These are phyloP conservation scores for Rousettus leschenaultii DNA, from an alignment of 2,113 vertebrate species.

Conservation along the genomic window DNA sequence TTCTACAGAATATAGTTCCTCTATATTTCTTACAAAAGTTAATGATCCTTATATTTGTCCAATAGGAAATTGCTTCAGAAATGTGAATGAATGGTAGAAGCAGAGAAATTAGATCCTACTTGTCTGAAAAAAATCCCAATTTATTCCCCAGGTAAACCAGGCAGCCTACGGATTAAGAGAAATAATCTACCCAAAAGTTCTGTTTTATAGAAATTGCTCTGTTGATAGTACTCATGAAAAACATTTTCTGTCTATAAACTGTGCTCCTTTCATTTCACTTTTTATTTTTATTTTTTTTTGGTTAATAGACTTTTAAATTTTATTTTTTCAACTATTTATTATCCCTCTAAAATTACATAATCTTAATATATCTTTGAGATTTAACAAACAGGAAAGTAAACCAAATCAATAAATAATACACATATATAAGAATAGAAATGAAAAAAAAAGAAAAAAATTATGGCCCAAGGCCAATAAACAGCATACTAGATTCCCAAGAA, in stretches of 20 bases:
- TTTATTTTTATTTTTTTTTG: neutral
- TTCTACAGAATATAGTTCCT: neutral
- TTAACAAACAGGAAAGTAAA: neutral
- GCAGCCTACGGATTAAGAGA: neutral
- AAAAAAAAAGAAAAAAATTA: neutral
- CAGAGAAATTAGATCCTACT: neutral
- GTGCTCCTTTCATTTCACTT: neutral
- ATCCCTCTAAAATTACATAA: neutral
- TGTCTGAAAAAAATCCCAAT: neutral
- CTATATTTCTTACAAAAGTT: neutral
- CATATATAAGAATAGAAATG: neutral
- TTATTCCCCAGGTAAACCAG: neutral
- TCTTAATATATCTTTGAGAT: neutral
- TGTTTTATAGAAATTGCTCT: neutral
- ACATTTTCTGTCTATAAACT: neutral
- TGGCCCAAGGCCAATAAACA: neutral
- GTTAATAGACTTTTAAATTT: neutral
- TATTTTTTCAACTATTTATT: neutral
- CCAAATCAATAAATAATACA: neutral
- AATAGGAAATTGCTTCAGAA: neutral
- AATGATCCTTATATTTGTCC: neutral
- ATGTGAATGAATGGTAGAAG: neutral
- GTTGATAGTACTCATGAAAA: neutral
- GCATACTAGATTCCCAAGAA: neutral
- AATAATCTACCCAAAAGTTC: neutral